Evolutionary conservation across 2,113 vertebrate genomes (phyloP), one percentile per base, ranked within the genome.

Genomic region (Thymallus thymallus): DNA sequence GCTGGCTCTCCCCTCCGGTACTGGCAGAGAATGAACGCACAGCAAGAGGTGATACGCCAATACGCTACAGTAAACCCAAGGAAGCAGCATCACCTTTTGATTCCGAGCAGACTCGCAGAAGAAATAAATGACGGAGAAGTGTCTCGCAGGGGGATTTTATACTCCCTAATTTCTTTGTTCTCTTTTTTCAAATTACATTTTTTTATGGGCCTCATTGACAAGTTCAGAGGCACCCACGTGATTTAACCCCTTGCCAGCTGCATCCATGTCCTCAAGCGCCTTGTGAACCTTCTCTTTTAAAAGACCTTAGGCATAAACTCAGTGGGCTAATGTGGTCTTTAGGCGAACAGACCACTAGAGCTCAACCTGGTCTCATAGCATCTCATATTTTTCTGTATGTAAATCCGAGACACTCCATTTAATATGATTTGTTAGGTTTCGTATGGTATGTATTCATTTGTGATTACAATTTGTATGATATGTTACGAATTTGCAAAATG

Each of bases 81-180:
- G 23, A 68, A n/a, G 32, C 73, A 63, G 72, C 73, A 65, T 65
- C 76, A 76, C 79, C 35, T 74, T 78, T 67, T 66, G 48, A 64
- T 23, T 46, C 3, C 45, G 45, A 62, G 26, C 46, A 22, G 69
- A 61, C 41, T 67, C 16, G 73, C 67, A 72, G 58, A 78, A 35
- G 46, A 35, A 24, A 68, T 60, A 58, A 69, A 60, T 85, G 86
- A 77, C 81, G 75, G 61, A 76, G 72, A 68, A 80, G 74, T 48
- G 35, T 77, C 82, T 78, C 62, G 75, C 84, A 10, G 75, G 74
- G 74, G 76, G 85, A 72, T 91, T 88, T 91, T 93, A 93, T 93
- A 87, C 82, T 79, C 86, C 78, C 82, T 46, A 78, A 83, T 85
- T 81, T 88, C 89, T 91, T 92, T 92, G 90, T 91, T 91, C 90